Conservation (phyloP, 1,140 invertebrate species). For the Pantala flavescens region DNA sequence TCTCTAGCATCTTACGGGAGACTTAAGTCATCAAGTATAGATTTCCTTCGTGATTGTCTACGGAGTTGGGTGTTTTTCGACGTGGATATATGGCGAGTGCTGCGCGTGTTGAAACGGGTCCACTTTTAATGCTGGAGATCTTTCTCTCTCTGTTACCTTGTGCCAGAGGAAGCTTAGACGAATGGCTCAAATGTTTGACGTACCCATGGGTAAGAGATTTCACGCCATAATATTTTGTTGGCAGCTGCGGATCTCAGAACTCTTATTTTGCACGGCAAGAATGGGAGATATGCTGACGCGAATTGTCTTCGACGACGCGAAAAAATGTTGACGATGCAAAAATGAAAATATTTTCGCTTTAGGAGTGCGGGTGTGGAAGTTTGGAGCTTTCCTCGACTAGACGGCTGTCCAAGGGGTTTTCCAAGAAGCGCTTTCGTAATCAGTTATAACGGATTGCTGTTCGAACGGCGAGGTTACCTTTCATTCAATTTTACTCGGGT, state of each 20-base stretch:
- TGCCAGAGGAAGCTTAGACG: not conserved
- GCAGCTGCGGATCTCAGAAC: not conserved
- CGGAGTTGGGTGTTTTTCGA: slow-evolving; percentile 5
- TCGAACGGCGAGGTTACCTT: no score
- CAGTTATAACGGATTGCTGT: no score
- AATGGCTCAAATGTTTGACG: not conserved
- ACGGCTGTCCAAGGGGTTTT: no score
- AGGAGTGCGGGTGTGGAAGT: no score
- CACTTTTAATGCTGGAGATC: not conserved
- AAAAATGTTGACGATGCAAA: no score
- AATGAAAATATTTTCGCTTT: no score
- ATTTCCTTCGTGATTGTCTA: not conserved
- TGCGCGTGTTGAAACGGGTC: not conserved
- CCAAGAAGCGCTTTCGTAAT: no score
- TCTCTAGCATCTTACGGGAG: not conserved
- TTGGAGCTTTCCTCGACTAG: no score
- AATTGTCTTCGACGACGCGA: no score
- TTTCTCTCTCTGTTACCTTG: not conserved
- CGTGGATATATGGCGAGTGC: not conserved
- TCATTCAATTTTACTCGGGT: no score
- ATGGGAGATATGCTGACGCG: no score
- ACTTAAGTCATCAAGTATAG: not conserved
- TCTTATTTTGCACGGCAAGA: no score
- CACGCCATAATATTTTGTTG: slow-evolving; percentile 1
- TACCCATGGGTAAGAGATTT: not conserved